Evolutionary conservation across 2,113 vertebrate genomes (phyloP), one percentile per base, ranked within the genome.

Genomic region (Crotalus viridis): DNA sequence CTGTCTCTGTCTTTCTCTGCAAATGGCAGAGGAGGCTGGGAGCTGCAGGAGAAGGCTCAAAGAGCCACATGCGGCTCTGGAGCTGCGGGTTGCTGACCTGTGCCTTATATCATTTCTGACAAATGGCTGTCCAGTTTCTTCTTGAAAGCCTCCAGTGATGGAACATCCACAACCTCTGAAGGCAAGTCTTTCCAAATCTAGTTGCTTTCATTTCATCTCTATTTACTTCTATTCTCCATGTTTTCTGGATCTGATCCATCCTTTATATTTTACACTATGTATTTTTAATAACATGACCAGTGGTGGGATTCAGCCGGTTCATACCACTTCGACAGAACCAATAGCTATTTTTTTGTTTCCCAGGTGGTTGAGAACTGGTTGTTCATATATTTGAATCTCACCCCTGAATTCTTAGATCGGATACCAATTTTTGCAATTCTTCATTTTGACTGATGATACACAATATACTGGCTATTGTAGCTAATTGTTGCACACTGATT

Each of bases 131-230:
- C 13, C 64, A 33, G 24, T 69, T 5, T 69, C 12, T 69, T 69
- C 33, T 33, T 69, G 64, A 69, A 33, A 33, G 28, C 13, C 64
- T 69, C 64, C 13, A 17, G 64, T 69, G 64, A 33, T 69, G 5
- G 28, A 61, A 3, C 3, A 28, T 26, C 59, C 59, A 61, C 59
- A 26, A 51, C 48, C 8, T 51, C 48, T 51, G 48, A 51, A 51
- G 48, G 8, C 48, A 51, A 51, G 48, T 51, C 92, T 91, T 52
- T n/a, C 24, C 39, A n/a, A 89, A n/a, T 8, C 39, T 61, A 87
- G 85, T 93, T 52, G 17, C 46, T n/a, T 93, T 94, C 33, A 61
- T 92, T 91, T 81, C 19, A 51, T 92, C 91, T 94, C 12, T 24
- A 28, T 43, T 93, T 87, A 17, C 88, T 93, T 26, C 5, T 39